Evolutionary conservation across 2,113 vertebrate species (phyloP).

Genomic region (Seriola aureovittata): DNA sequence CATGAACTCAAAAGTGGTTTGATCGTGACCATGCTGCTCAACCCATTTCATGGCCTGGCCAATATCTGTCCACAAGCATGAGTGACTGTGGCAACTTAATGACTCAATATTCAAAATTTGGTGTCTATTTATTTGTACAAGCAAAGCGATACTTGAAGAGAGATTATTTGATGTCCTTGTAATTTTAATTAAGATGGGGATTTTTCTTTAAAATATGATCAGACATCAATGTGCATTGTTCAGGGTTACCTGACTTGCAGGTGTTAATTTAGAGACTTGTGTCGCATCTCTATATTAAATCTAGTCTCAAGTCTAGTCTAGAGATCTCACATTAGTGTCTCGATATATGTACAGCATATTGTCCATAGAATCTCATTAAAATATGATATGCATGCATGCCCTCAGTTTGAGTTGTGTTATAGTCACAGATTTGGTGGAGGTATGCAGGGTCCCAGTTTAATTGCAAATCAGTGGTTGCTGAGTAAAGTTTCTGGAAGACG

Average conservation of each 20-base stretch:
- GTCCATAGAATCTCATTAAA: not conserved
- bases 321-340: not conserved
- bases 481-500: conserved; percentile 66
- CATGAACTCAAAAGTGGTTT: not conserved
- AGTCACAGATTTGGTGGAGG: conserved; percentile 23
- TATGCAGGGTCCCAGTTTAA: conserved; percentile 47
- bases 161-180: too few species aligned
- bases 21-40: not conserved
- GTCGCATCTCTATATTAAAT: not conserved
- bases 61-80: not conserved
- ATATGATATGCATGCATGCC: not conserved
- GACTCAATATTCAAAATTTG: not conserved
- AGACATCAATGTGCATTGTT: not conserved
- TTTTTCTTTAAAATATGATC: not conserved
- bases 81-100: too few species aligned
- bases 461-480: conserved; percentile 63
- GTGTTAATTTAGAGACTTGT: not conserved
- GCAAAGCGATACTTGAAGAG: too few species aligned
- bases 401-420: not conserved
- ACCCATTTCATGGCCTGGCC: not conserved
- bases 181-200: too few species aligned
- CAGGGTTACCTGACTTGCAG: not conserved
- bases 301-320: too few species aligned
- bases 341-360: not conserved
- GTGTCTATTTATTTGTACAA: not conserved